Conservation (phyloP, 2,888 invertebrate species). For the Noctua fimbriata region DNA sequence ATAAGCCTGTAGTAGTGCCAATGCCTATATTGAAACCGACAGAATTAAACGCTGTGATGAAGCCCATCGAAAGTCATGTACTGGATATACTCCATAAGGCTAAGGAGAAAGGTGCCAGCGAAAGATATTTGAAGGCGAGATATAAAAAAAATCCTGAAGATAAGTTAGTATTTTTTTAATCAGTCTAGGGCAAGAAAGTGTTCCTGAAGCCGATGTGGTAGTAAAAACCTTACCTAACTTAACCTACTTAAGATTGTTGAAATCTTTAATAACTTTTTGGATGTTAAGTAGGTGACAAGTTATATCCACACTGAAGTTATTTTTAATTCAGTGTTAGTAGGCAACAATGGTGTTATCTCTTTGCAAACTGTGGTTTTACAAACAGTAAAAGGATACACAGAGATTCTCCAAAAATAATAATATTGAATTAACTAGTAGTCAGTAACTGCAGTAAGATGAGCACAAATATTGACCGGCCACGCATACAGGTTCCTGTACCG, state of each 20-base stretch:
- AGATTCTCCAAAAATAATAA: not conserved
- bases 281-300: not conserved
- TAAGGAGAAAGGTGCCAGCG: slow-evolving; percentile 85
- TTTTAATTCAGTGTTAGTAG: not conserved
- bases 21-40: slow-evolving; percentile 69
- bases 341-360: not conserved
- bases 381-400: not conserved
- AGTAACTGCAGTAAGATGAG: not conserved
- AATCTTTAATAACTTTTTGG: not conserved
- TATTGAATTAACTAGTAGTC: not conserved
- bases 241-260: not conserved
- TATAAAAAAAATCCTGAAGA: slow-evolving; percentile 89
- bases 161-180: slow-evolving; percentile 75
- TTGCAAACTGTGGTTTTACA: not conserved
- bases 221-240: too few relatives aligned
- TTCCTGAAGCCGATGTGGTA: not conserved
- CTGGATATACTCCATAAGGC: slow-evolving; percentile 85
- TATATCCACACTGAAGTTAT: not conserved
- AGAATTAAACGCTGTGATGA: slow-evolving; percentile 84
- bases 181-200: too few relatives aligned
- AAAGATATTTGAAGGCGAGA: slow-evolving; percentile 86
- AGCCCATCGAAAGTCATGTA: slow-evolving; percentile 86
- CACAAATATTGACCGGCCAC: not conserved
- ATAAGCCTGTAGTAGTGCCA: slow-evolving; percentile 71
- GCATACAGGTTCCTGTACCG: slow-evolving; percentile 87